Base-by-base conservation (phyloP, 2,797 vertebrate species). In the Pyrocephalus nanus region DNA sequence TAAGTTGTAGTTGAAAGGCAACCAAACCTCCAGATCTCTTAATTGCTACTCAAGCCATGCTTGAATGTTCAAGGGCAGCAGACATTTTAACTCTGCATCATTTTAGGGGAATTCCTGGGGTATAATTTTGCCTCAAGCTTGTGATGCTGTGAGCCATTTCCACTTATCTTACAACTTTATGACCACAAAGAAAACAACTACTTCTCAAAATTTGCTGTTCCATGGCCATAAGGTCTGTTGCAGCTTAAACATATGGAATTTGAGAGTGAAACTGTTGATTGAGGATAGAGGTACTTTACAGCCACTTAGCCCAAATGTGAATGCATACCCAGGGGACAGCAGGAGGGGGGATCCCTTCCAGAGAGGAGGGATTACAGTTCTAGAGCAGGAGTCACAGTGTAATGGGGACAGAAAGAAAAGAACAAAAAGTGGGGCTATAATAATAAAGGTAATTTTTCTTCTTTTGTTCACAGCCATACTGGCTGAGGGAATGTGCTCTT, bases 321-420 rank as follows among this genome's bases (percentile, higher is more conserved):
- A 36, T 27, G 20, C 10, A 32, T 40, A 65, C 4, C 4, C 19
- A 0, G 1, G 17, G 9, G 10, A 62, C 32, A 43, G 45, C 2
- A 0, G 21, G 40, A 78, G 11, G 1, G 2, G 12, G 8, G 15
- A 70, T 47, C 21, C n/a, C 27, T 36, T 55, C 47, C 26, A 32
- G 50, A 23, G 21, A 26, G n/a, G n/a, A 38, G 70, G 42, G 19
- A 9, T 51, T 48, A 27, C 8, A 11, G 13, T 76, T 90, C n/a
- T 32, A 65, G 51, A 82, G 30, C 23, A 66, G 55, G 3, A 93
- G 30, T 30, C 42, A 43, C 16, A 74, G 73, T 2, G 5, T 34
- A 69, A 62, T 18, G 22, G 19, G 19, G 34, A n/a, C 40, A 40
- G 50, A 58, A 91, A 77, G 17, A 76, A 65, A 76, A 43, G 11